phyloP scores from a whole-genome alignment of 2,888 invertebrate genomes.

The Mythimna pallens region DNA sequence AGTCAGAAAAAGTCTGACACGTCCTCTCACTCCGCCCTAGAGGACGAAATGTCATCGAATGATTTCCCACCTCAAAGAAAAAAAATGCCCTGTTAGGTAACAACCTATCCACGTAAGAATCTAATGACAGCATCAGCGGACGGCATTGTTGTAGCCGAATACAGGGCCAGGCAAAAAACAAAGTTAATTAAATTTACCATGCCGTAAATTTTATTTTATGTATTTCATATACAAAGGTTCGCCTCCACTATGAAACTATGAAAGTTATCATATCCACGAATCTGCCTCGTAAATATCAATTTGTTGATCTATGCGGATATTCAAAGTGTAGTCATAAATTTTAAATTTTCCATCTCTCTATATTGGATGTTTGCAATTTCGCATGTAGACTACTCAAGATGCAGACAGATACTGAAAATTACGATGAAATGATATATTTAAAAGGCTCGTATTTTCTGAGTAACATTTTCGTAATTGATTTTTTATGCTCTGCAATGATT shows the following conservation, averaged over 20 bases:
- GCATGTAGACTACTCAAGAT: neutral
- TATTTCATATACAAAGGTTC: neutral
- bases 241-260: neutral
- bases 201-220: neutral
- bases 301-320: neutral
- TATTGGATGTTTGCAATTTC: neutral
- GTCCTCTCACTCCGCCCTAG: too few species aligned
- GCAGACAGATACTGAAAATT: neutral
- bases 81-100: too few species aligned
- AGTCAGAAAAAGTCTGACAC: too few species aligned
- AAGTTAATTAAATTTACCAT: too few species aligned
- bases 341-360: neutral
- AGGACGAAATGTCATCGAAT: too few species aligned
- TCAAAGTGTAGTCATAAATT: neutral
- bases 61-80: too few species aligned
- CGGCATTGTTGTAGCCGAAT: too few species aligned
- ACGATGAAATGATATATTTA: neutral
- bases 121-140: too few species aligned
- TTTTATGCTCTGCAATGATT: conserved; percentile 1
- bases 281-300: neutral
- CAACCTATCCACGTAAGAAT: too few species aligned
- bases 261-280: neutral
- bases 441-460: conserved; percentile 4
- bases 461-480: neutral
- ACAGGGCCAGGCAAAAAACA: too few species aligned